Evolutionary conservation across 2,888 invertebrate genomes (phyloP).

Genomic region (Bombyx huttoni): DNA sequence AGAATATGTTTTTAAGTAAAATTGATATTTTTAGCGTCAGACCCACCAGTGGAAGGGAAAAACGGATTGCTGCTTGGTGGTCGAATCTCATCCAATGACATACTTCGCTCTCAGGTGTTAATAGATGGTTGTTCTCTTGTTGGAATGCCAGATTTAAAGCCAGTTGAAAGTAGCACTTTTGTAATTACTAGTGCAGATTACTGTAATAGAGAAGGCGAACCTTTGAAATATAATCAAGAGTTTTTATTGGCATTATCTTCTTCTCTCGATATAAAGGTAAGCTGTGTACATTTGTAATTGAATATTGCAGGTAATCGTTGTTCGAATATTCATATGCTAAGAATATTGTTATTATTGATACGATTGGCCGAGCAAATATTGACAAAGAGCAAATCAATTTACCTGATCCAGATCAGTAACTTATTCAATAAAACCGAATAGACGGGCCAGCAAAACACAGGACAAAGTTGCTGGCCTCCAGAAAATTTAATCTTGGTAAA

Average conservation of each 20-base stretch:
- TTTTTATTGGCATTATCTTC: constrained; percentile 47
- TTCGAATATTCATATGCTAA: background rate
- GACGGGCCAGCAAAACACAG: constrained; percentile 14
- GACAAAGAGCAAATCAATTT: constrained; percentile 1
- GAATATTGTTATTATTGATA: background rate
- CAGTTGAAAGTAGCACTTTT: constrained; percentile 38
- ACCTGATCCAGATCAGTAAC: constrained; percentile 10
- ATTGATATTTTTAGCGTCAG: constrained; percentile 19
- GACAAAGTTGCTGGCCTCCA: constrained; percentile 18
- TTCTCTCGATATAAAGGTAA: constrained; percentile 39
- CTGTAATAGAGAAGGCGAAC: constrained; percentile 46
- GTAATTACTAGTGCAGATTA: constrained; percentile 54
- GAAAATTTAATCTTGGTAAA: constrained; percentile 21
- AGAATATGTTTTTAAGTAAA: too few relatives aligned
- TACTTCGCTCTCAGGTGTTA: constrained; percentile 47
- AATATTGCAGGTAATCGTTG: too few relatives aligned
- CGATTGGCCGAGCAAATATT: background rate
- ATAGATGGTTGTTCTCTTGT: constrained; percentile 46
- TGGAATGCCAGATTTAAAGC: constrained; percentile 22
- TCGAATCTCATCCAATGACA: constrained; percentile 46
- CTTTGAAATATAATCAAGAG: constrained; percentile 55
- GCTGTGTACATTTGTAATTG: background rate
- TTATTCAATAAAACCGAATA: constrained; percentile 10
- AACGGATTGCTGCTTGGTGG: constrained; percentile 49
- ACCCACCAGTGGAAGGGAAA: constrained; percentile 36